Conservation (phyloP, 2,113 vertebrate genomes). For the Rhineura floridana region DNA sequence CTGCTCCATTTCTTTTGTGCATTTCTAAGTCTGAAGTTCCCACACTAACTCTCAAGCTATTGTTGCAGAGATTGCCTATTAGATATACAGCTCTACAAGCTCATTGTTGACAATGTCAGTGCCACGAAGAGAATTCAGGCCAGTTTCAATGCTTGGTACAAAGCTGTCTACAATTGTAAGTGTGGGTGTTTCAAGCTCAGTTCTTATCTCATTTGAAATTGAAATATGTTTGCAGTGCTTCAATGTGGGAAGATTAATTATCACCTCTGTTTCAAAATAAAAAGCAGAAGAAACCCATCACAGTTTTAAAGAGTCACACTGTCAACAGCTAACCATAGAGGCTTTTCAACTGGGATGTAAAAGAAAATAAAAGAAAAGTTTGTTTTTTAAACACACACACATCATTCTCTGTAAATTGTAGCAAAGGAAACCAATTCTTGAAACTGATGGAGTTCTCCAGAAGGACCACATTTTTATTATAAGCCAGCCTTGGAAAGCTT, state of each 20-base stretch:
- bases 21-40: conserved; percentile 47
- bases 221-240: conserved; percentile 80
- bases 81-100: conserved; percentile 56
- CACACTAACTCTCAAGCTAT: conserved; percentile 30
- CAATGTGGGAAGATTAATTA: conserved; percentile 91
- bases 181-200: conserved; percentile 70
- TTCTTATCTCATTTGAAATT: conserved; percentile 82
- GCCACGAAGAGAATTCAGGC: conserved; percentile 66
- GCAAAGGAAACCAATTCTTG: conserved; percentile 44
- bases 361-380: conserved; percentile 67
- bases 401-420: conserved; percentile 55
- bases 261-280: conserved; percentile 86
- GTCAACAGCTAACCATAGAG: conserved; percentile 69
- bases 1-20: conserved; percentile 51
- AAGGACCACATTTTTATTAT: conserved; percentile 2
- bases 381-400: conserved; percentile 59
- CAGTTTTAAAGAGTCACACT: conserved; percentile 72
- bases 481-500: neutral
- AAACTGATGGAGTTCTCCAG: conserved; percentile 40
- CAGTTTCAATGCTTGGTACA: conserved; percentile 61
- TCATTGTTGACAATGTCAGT: conserved; percentile 60
- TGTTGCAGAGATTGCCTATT: conserved; percentile 44
- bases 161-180: conserved; percentile 72
- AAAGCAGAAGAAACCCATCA: conserved; percentile 77
- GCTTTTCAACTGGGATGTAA: conserved; percentile 71